phyloP scores from a whole-genome alignment of 2,888 invertebrate genomes.

The Thera obeliscata region DNA sequence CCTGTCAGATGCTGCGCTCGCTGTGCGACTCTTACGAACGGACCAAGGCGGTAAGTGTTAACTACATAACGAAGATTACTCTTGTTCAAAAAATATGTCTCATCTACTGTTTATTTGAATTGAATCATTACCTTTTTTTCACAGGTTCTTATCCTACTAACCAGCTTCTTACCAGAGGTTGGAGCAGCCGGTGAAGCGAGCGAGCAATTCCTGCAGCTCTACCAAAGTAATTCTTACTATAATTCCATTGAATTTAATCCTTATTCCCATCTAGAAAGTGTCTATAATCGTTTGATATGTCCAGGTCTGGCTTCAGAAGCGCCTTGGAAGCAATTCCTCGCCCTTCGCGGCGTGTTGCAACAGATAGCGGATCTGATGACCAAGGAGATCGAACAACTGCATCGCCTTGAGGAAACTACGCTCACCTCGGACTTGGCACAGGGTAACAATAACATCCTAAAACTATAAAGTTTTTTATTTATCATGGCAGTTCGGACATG shows the following conservation, averaged over 20 bases:
- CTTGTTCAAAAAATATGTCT: neutral
- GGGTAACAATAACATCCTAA: slow-evolving; percentile 68
- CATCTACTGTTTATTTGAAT: neutral
- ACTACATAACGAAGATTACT: neutral
- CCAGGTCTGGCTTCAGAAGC: slow-evolving; percentile 89
- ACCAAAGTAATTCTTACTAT: slow-evolving; percentile 55
- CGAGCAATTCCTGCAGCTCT: slow-evolving; percentile 94
- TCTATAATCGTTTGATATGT: slow-evolving; percentile 3
- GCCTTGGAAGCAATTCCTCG: slow-evolving; percentile 97
- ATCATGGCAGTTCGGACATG: no score
- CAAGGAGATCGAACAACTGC: slow-evolving; percentile 94
- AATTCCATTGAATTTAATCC: neutral
- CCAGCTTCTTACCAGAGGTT: slow-evolving; percentile 94
- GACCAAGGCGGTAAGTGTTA: slow-evolving; percentile 71
- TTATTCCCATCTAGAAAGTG: neutral
- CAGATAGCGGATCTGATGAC: slow-evolving; percentile 94
- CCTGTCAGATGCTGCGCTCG: slow-evolving; percentile 94
- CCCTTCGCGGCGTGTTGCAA: slow-evolving; percentile 92
- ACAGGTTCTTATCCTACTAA: slow-evolving; percentile 92
- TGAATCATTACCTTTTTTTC: slow-evolving; percentile 29
- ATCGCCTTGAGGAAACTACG: slow-evolving; percentile 95
- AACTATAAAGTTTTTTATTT: no score
- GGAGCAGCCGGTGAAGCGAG: slow-evolving; percentile 95
- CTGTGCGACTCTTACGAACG: slow-evolving; percentile 87
- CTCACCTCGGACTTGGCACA: slow-evolving; percentile 97